These are phyloP conservation scores for Xiphorhynchus elegans DNA, from an alignment of 2,113 vertebrate genomes.

Conservation along the genomic window DNA sequence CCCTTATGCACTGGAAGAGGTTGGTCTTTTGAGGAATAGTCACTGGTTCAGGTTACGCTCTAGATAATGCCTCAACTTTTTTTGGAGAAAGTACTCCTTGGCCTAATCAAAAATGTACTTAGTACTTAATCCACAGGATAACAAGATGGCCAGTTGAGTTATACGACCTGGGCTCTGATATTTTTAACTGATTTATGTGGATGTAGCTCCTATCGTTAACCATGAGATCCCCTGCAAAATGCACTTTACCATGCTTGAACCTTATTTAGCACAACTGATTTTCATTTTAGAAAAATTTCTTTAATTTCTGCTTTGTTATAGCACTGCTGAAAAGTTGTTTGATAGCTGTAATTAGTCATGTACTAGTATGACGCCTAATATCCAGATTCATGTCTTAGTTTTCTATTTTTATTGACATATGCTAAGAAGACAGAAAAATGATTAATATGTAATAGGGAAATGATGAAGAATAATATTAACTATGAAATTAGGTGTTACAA, in stretches of 20 bases:
- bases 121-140: neutral
- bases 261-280: neutral
- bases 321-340: neutral
- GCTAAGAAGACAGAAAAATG: neutral
- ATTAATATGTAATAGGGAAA: neutral
- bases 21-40: neutral
- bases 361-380: neutral
- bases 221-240: neutral
- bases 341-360: neutral
- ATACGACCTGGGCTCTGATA: neutral
- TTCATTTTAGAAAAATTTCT: neutral
- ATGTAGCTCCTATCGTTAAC: neutral
- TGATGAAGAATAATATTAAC: neutral
- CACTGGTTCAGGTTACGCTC: neutral
- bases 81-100: neutral
- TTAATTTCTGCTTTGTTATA: neutral
- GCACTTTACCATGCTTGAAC: neutral
- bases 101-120: neutral
- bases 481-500: neutral
- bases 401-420: neutral
- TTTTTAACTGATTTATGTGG: neutral
- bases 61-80: neutral
- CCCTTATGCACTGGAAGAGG: neutral
- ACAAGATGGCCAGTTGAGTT: neutral
- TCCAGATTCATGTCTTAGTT: neutral